These are phyloP conservation scores for Scaptomyza reducta DNA, from an alignment of 2,888 invertebrate species.

Conservation along the genomic window DNA sequence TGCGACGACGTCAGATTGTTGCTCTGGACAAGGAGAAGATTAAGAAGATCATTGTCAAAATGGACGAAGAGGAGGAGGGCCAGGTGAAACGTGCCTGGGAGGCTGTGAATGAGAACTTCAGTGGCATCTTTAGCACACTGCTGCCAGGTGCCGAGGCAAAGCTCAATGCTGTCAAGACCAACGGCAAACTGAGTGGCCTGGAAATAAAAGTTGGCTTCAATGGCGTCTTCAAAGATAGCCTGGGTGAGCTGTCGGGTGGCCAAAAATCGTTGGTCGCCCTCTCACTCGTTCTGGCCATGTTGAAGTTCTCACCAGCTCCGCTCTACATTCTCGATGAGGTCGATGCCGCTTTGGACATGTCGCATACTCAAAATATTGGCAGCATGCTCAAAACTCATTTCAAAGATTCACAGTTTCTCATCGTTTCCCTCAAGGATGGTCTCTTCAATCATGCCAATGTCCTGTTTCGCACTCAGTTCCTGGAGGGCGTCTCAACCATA, in stretches of 20 bases:
- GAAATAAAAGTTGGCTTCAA: slow-evolving; percentile 97
- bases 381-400: slow-evolving; percentile 96
- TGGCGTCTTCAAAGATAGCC: slow-evolving; percentile 96
- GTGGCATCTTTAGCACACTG: slow-evolving; percentile 95
- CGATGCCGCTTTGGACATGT: slow-evolving; percentile 98
- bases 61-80: slow-evolving; percentile 95
- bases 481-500: slow-evolving; percentile 97
- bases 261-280: slow-evolving; percentile 98
- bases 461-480: slow-evolving; percentile 95
- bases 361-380: slow-evolving; percentile 99
- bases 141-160: slow-evolving; percentile 95
- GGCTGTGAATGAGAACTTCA: slow-evolving; percentile 96
- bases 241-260: slow-evolving; percentile 98
- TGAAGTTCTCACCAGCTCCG: slow-evolving; percentile 98
- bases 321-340: slow-evolving; percentile 99
- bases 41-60: slow-evolving; percentile 90
- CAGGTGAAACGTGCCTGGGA: slow-evolving; percentile 93
- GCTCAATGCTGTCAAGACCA: slow-evolving; percentile 87
- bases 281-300: slow-evolving; percentile 97
- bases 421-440: slow-evolving; percentile 99
- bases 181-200: slow-evolving; percentile 89
- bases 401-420: slow-evolving; percentile 96
- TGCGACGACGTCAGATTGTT: slow-evolving; percentile 89
- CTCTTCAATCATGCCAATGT: slow-evolving; percentile 99
- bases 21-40: slow-evolving; percentile 91